A percentile compares a stretch with the other conserved stretches of the same genome.
Evolutionary conservation across 2,113 vertebrate genomes (phyloP).

Genomic region (Hyperopisus bebe): DNA sequence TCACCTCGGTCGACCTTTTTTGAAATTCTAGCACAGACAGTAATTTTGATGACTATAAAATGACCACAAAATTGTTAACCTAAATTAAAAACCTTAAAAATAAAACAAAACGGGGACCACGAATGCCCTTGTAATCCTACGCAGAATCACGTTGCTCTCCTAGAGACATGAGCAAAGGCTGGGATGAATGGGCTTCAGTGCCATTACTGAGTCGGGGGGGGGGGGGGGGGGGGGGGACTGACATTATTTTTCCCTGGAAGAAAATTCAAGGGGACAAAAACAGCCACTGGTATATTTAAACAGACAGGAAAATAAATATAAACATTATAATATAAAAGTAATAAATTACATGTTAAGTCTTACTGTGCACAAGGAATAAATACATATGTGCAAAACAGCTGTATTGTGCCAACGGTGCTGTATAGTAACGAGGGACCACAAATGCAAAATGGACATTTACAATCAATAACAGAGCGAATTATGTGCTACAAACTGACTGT

Average conservation of each 20-base stretch:
- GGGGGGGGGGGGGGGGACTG: too few species aligned
- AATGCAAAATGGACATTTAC: not conserved
- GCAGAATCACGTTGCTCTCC: not conserved
- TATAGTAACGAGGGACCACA: not conserved
- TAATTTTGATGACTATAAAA: not conserved
- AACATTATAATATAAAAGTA: not conserved
- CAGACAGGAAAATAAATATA: not conserved
- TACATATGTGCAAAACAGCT: not conserved
- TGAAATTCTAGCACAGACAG: not conserved
- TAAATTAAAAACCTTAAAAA: not conserved
- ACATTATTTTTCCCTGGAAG: not conserved
- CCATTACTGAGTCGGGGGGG: too few species aligned
- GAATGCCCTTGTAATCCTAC: not conserved
- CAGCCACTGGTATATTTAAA: not conserved
- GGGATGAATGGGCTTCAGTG: not conserved
- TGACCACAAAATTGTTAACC: not conserved
- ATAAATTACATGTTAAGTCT: not conserved
- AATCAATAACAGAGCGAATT: not conserved
- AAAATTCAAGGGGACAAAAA: not conserved
- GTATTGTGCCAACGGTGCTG: not conserved
- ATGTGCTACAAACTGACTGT: not conserved
- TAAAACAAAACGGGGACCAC: not conserved
- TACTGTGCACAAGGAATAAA: not conserved
- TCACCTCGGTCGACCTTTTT: not conserved
- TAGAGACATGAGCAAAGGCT: not conserved